Conservation (phyloP, 2,888 invertebrate genomes). For the Pantelozetes paolii region DNA sequence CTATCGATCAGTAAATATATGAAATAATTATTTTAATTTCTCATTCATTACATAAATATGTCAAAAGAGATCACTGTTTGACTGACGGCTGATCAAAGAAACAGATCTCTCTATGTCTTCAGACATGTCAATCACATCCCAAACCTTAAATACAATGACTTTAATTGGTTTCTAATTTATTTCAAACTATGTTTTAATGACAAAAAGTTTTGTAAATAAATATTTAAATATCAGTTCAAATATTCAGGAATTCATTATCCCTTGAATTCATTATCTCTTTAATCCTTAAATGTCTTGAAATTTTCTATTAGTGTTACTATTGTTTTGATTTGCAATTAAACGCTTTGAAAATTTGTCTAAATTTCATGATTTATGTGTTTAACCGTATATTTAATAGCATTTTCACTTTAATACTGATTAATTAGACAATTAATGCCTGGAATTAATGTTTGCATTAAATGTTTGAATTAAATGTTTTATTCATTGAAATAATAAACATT, state of each 20-base stretch:
- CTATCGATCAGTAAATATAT: not conserved
- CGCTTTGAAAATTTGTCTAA: not conserved
- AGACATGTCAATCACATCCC: not conserved
- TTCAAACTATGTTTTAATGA: slow-evolving; percentile 14
- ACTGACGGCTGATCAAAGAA: slow-evolving; percentile 10
- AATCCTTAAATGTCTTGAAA: not conserved
- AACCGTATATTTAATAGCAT: not conserved
- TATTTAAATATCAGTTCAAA: too few relatives aligned
- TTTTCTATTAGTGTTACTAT: not conserved
- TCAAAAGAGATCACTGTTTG: not conserved
- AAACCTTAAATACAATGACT: not conserved
- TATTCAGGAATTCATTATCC: too few relatives aligned
- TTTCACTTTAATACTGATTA: not conserved
- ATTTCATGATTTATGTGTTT: slow-evolving; percentile 7
- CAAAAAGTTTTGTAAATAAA: not conserved
- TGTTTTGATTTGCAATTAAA: not conserved
- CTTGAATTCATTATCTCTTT: too few relatives aligned
- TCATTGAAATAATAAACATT: not conserved
- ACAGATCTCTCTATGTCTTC: not conserved
- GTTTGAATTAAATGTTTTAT: not conserved
- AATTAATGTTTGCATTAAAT: not conserved
- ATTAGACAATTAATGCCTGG: not conserved
- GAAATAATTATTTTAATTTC: slow-evolving; percentile 1
- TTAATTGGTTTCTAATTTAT: slow-evolving; percentile 20
- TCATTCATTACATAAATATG: not conserved